Conservation (phyloP, 2,888 invertebrate species). For the Caradrina clavipalpis region DNA sequence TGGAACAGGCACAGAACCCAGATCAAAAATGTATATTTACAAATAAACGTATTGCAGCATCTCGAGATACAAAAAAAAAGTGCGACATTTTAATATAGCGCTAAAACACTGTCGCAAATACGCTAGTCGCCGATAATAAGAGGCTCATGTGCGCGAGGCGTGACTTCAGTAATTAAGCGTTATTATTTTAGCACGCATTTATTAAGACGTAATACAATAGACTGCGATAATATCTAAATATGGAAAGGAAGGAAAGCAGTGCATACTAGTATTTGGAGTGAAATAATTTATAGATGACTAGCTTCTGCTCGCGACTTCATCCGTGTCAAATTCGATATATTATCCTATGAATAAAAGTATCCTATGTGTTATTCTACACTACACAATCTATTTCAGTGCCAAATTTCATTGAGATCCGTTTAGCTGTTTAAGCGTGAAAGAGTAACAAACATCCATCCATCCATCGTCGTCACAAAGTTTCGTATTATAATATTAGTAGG, state of each 20-base stretch:
- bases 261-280: constrained; percentile 10
- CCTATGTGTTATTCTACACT: too few relatives aligned
- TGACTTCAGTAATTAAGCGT: constrained; percentile 54
- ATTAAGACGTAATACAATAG: constrained; percentile 59
- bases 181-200: constrained; percentile 43
- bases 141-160: constrained; percentile 16
- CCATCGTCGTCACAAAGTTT: too few relatives aligned
- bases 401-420: too few relatives aligned
- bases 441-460: too few relatives aligned
- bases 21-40: too few relatives aligned
- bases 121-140: neutral
- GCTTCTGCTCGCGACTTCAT: too few relatives aligned
- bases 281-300: constrained; percentile 17
- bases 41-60: neutral
- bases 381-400: too few relatives aligned
- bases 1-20: too few relatives aligned
- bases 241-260: constrained; percentile 46
- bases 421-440: too few relatives aligned
- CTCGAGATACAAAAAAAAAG: neutral
- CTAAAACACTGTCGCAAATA: neutral
- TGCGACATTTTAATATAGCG: neutral
- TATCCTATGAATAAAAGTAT: too few relatives aligned
- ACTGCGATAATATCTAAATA: constrained; percentile 46
- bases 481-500: too few relatives aligned
- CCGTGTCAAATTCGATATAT: too few relatives aligned